Conservation (phyloP, 2,797 vertebrate genomes). For the Labeo calbasu region DNA sequence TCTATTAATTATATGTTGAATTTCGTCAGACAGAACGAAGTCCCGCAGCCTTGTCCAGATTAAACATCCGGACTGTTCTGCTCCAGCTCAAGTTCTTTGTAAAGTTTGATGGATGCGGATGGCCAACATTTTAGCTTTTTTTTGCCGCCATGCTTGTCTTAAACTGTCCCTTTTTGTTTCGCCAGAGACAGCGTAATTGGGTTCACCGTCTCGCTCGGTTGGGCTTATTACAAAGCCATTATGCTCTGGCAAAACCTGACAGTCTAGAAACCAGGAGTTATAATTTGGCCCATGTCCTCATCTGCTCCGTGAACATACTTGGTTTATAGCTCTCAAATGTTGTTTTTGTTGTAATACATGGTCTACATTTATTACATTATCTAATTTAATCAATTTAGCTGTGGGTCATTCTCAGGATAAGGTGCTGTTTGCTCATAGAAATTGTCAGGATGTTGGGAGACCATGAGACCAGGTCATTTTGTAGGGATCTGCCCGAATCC, state of each 20-base stretch:
- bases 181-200: slow-evolving; percentile 47
- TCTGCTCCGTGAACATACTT: slow-evolving; percentile 10
- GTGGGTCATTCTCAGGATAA: neutral
- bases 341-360: neutral
- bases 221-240: slow-evolving; percentile 50
- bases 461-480: neutral
- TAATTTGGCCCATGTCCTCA: slow-evolving; percentile 41
- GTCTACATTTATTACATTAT: neutral
- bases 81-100: slow-evolving; percentile 19
- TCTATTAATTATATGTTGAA: neutral
- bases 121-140: slow-evolving; percentile 21
- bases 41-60: neutral
- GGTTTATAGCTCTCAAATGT: slow-evolving; percentile 30
- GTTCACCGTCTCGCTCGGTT: slow-evolving; percentile 46
- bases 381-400: neutral
- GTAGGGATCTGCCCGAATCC: no score
- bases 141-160: slow-evolving; percentile 13
- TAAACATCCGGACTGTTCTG: slow-evolving; percentile 28
- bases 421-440: neutral
- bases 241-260: slow-evolving; percentile 44
- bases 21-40: neutral
- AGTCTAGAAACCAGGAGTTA: slow-evolving; percentile 25
- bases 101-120: slow-evolving; percentile 21
- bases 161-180: slow-evolving; percentile 48
- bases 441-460: neutral